phyloP scores from a whole-genome alignment of 1,140 invertebrate species.

The Oryzaephilus surinamensis region DNA sequence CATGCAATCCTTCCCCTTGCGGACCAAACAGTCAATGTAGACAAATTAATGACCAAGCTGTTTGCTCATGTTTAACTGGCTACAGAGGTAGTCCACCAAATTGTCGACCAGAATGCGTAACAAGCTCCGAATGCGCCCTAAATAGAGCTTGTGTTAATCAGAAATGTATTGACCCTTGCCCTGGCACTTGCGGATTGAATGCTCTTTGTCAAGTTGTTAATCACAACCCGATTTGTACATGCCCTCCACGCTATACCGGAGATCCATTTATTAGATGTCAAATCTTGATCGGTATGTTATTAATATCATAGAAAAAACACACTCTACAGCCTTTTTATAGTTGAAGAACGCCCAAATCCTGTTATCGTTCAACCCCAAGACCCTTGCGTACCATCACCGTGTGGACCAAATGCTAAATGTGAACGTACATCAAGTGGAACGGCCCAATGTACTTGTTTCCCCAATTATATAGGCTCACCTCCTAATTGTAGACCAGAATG shows the following conservation, averaged over 20 bases:
- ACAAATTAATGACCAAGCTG: slow-evolving; percentile 55
- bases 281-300: slow-evolving; percentile 25
- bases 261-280: slow-evolving; percentile 53
- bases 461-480: slow-evolving; percentile 51
- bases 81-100: slow-evolving; percentile 61
- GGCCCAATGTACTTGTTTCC: slow-evolving; percentile 49
- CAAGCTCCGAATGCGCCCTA: slow-evolving; percentile 51
- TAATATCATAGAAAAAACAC: not conserved
- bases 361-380: slow-evolving; percentile 32
- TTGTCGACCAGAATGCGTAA: slow-evolving; percentile 58
- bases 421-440: slow-evolving; percentile 42
- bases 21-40: slow-evolving; percentile 67
- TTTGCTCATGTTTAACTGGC: slow-evolving; percentile 60
- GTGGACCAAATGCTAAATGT: slow-evolving; percentile 65
- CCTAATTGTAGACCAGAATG: slow-evolving; percentile 60
- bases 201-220: slow-evolving; percentile 58
- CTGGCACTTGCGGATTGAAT: slow-evolving; percentile 53
- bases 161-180: slow-evolving; percentile 59
- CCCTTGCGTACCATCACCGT: slow-evolving; percentile 64
- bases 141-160: slow-evolving; percentile 52
- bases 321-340: too few species aligned
- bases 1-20: slow-evolving; percentile 64
- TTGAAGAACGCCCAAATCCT: slow-evolving; percentile 9
- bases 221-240: slow-evolving; percentile 57
- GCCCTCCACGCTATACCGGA: slow-evolving; percentile 50